Evolutionary conservation across 2,113 vertebrate species (phyloP).

Genomic region (Proteles cristata): DNA sequence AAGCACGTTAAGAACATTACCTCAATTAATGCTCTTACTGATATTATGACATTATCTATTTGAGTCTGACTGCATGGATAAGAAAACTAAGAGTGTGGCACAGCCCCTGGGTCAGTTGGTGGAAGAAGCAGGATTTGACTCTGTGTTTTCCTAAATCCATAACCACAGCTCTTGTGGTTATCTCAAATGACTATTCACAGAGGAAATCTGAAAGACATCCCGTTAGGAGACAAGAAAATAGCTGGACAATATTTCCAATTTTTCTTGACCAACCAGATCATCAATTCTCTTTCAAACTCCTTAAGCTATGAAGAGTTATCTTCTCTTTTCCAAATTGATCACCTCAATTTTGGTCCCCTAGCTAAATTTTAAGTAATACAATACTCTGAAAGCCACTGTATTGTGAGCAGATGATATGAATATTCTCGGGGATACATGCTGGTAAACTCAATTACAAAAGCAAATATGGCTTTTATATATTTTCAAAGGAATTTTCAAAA

Average conservation of each 20-base stretch:
- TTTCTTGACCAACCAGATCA: neutral
- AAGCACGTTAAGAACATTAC: neutral
- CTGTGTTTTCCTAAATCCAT: neutral
- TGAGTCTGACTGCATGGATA: neutral
- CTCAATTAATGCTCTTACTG: neutral
- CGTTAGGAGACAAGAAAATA: neutral
- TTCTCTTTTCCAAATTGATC: neutral
- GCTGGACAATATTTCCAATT: neutral
- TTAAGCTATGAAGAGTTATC: neutral
- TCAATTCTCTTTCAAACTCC: neutral
- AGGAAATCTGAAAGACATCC: neutral
- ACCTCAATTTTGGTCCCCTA: neutral
- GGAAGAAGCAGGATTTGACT: conserved; percentile 47
- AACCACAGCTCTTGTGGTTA: neutral
- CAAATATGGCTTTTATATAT: conserved; percentile 72
- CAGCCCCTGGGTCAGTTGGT: neutral
- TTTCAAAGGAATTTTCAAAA: conserved; percentile 79
- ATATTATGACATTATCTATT: neutral
- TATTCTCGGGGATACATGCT: conserved; percentile 28
- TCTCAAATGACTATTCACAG: neutral
- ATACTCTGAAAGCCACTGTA: neutral
- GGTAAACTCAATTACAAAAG: conserved; percentile 76
- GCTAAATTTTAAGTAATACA: conserved; percentile 5
- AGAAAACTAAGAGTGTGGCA: conserved; percentile 5
- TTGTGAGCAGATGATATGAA: neutral